Conservation (phyloP, 2,113 vertebrate genomes). For the Myrmecophaga tridactyla region DNA sequence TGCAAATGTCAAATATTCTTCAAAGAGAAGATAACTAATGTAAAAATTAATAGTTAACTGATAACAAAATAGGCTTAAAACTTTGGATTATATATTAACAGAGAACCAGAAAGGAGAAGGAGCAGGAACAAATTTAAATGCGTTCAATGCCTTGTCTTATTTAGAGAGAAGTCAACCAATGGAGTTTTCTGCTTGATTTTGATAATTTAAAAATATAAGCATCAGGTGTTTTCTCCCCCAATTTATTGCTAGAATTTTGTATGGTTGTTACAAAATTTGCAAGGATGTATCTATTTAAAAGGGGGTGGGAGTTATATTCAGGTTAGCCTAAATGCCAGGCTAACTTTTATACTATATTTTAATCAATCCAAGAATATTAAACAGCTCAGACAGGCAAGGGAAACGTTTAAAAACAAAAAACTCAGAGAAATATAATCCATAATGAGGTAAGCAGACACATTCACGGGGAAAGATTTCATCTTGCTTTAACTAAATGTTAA, state of each 20-base stretch:
- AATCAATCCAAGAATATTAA: constrained; percentile 72
- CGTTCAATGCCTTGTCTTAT: neutral
- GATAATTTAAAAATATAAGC: neutral
- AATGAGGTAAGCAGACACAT: constrained; percentile 45
- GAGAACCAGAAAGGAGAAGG: neutral
- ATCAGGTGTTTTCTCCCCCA: neutral
- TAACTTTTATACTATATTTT: constrained; percentile 64
- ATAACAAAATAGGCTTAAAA: neutral
- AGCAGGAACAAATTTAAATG: neutral
- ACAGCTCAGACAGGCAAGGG: constrained; percentile 54
- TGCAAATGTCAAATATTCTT: neutral
- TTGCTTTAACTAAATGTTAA: constrained; percentile 58
- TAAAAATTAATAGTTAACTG: neutral
- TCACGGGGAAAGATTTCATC: constrained; percentile 24
- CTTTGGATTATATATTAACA: neutral
- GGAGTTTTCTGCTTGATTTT: neutral
- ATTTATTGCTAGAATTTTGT: constrained; percentile 83
- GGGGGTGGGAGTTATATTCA: constrained; percentile 60
- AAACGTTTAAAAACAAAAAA: constrained; percentile 60
- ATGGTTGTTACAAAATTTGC: constrained; percentile 80
- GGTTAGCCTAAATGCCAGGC: constrained; percentile 74
- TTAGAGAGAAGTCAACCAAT: neutral
- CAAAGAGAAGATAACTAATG: neutral
- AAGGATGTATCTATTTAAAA: constrained; percentile 60
- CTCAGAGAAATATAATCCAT: neutral